Evolutionary conservation across 2,797 vertebrate species (phyloP).

Genomic region (Spinibarbus caldwelli): DNA sequence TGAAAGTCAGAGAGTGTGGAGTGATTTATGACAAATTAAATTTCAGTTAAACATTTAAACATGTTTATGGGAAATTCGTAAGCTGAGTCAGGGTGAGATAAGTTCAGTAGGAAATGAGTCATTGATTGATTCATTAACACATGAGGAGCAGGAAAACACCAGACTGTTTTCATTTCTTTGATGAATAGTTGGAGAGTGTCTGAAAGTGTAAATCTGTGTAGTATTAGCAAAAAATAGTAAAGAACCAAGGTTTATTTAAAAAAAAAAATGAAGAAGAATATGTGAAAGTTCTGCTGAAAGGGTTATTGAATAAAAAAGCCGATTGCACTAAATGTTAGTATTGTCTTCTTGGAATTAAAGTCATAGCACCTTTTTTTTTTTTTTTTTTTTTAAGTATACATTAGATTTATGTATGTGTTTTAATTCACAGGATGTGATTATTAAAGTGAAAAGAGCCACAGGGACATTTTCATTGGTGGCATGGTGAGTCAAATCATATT

Average conservation of each 20-base stretch:
- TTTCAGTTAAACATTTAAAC: background rate
- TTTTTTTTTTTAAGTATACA: no score
- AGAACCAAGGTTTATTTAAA: background rate
- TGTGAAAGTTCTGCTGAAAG: background rate
- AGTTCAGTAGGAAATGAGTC: background rate
- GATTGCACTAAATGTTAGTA: background rate
- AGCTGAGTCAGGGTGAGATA: background rate
- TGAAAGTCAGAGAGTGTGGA: background rate
- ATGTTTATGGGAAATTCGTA: background rate
- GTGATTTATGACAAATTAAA: background rate
- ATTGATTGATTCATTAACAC: background rate
- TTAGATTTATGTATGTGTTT: background rate
- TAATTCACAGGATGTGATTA: constrained; percentile 75
- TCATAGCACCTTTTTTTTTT: background rate
- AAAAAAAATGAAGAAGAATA: background rate
- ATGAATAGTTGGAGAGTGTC: background rate
- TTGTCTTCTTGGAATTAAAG: background rate
- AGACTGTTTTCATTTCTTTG: background rate
- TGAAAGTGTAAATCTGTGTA: background rate
- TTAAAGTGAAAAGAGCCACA: constrained; percentile 79
- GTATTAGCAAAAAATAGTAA: background rate
- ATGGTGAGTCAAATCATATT: constrained; percentile 72
- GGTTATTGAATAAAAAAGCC: background rate
- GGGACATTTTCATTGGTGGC: constrained; percentile 80
- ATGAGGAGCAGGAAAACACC: background rate